Base-by-base conservation (phyloP, 2,888 invertebrate species). In the Neuroscelio doddi region DNA sequence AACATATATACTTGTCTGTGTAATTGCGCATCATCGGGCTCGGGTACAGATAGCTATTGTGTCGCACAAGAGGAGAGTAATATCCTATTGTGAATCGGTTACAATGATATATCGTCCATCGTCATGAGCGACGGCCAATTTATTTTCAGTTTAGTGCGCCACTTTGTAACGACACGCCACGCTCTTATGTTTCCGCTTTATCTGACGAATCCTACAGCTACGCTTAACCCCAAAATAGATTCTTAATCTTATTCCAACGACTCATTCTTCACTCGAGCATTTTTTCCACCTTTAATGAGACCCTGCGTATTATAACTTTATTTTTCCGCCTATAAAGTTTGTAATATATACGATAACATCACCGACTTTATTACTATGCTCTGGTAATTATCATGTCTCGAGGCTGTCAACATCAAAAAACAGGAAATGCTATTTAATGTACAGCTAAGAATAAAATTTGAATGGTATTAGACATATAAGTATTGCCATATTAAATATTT, bases 41-140 rank as follows among this genome's bases (percentile, higher is more conserved):
- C 30, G 21, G 21, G 7, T 57, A 65, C 67, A 68, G 70, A 73
- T 72, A 69, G 69, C 74, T 68, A 74, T 77, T 78, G 76, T 78
- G 69, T 68, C 71, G 61, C 49, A 59, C 58, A 61, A 17, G 49
- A 45, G 64, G 64, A 75, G 74, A 73, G 74, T 79, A 78, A 79
- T 79, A 73, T 61, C 65, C 79, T 66, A 79, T 78, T 79, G 72
- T 78, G 75, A 75, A 76, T 76, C 71, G 69, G 66, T 72, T 71
- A 68, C 72, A 70, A 73, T 78, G 75, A 77, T 72, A 68, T 71
- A 74, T 69, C 69, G 71, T 55, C 62, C 69, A 67, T 72, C 70
- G 57, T 68, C 64, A 44, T 57, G 50, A 64, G 39, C 65, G 70
- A 62, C 47, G 56, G 63, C 56, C 64, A 63, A 67, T 70, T 74